A percentile compares a stretch with the other conserved stretches of the same genome.
Conservation (phyloP, 1,140 invertebrate species). For the Eueides isabella region DNA sequence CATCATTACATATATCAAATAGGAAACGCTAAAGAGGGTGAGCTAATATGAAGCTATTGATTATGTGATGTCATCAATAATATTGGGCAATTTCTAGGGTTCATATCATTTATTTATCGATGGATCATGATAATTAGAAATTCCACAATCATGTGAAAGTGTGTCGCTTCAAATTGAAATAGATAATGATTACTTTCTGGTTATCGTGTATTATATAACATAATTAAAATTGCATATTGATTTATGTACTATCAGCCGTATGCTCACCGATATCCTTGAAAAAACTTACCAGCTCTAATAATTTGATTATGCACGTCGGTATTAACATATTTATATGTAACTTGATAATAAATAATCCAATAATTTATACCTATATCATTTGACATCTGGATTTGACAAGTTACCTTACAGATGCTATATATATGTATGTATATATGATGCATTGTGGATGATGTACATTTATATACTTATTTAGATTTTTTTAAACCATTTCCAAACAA, state of each 20-base stretch:
- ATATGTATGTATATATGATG: neutral
- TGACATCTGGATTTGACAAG: conserved; percentile 12
- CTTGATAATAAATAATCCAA: conserved; percentile 10
- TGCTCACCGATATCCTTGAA: neutral
- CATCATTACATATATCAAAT: too few species aligned
- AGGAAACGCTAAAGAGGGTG: conserved; percentile 4
- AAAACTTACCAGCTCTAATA: conserved; percentile 65
- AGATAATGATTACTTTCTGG: conserved; percentile 18
- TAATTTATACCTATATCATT: conserved; percentile 3
- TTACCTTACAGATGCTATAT: neutral
- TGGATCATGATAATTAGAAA: conserved; percentile 33
- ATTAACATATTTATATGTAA: conserved; percentile 58
- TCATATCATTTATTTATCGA: conserved; percentile 33
- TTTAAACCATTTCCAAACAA: neutral
- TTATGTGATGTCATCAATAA: conserved; percentile 30
- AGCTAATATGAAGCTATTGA: neutral
- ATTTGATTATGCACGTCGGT: conserved; percentile 70
- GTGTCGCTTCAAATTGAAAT: conserved; percentile 34
- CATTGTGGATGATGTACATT: neutral
- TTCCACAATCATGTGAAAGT: conserved; percentile 25
- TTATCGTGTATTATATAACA: conserved; percentile 29
- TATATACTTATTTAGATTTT: neutral
- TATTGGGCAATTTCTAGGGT: conserved; percentile 31
- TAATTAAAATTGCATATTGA: conserved; percentile 19
- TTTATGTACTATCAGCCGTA: neutral